These are phyloP conservation scores for Centropyge bicolor DNA, from an alignment of 2,797 vertebrate species.

Conservation along the genomic window DNA sequence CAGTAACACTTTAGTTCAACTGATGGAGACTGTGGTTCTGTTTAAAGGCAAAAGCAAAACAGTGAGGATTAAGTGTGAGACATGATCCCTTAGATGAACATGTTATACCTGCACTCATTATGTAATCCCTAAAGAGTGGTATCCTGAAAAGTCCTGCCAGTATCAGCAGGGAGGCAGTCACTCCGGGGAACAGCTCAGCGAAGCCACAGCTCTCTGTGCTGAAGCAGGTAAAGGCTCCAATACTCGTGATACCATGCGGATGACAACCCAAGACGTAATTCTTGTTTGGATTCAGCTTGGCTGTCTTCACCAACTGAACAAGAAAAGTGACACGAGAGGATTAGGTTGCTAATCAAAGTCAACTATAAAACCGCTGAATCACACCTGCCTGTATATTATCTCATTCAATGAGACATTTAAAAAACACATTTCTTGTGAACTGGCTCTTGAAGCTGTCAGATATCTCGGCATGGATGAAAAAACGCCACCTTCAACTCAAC, in stretches of 20 bases:
- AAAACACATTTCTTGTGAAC: background rate
- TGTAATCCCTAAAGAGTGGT: constrained; percentile 91
- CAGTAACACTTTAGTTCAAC: background rate
- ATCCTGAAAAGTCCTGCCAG: constrained; percentile 91
- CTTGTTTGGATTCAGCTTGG: constrained; percentile 88
- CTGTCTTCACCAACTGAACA: constrained; percentile 83
- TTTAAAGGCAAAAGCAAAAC: background rate
- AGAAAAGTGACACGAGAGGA: background rate
- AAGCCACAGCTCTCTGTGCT: constrained; percentile 90
- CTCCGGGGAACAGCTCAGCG: constrained; percentile 86
- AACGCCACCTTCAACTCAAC: too few relatives aligned
- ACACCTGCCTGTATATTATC: background rate
- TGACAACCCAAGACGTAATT: constrained; percentile 94
- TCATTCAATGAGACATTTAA: constrained; percentile 4
- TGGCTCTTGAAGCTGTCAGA: background rate
- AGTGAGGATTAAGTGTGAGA: background rate
- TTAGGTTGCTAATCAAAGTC: background rate
- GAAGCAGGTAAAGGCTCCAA: constrained; percentile 91
- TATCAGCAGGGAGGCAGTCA: constrained; percentile 84
- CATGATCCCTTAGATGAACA: background rate
- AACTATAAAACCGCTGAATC: background rate
- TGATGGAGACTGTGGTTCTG: background rate
- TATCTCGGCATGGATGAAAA: too few relatives aligned
- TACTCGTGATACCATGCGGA: constrained; percentile 92
- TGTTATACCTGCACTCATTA: constrained; percentile 87